A percentile compares a stretch with the other conserved stretches of the same genome.
Evolutionary conservation across 2,113 vertebrate genomes (phyloP).

Genomic region (Xenopus tropicalis): UCB_Xtro_10.0 CM004445.2:105538501-105539000

Average conservation of each 20-base stretch:
- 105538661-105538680: slow-evolving; percentile 9
- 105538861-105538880: slow-evolving; percentile 40
- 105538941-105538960: slow-evolving; percentile 56
- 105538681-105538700: background rate
- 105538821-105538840: slow-evolving; percentile 13
- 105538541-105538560: slow-evolving; percentile 24
- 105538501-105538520: slow-evolving; percentile 25
- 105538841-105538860: slow-evolving; percentile 7
- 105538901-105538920: slow-evolving; percentile 50
- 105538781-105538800: background rate
- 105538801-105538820: background rate
- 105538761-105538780: background rate
- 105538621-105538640: slow-evolving; percentile 27
- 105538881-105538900: slow-evolving; percentile 36
- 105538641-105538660: slow-evolving; percentile 19
- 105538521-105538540: slow-evolving; percentile 27
- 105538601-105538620: slow-evolving; percentile 33
- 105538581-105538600: slow-evolving; percentile 23
- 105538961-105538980: slow-evolving; percentile 50
- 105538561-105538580: slow-evolving; percentile 10
- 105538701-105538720: background rate
- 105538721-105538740: too few species aligned
- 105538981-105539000: slow-evolving; percentile 59
- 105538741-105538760: too few species aligned
- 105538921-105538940: slow-evolving; percentile 55